Conservation (phyloP, 2,888 invertebrate genomes). For the Ganaspis brasiliensis region DNA sequence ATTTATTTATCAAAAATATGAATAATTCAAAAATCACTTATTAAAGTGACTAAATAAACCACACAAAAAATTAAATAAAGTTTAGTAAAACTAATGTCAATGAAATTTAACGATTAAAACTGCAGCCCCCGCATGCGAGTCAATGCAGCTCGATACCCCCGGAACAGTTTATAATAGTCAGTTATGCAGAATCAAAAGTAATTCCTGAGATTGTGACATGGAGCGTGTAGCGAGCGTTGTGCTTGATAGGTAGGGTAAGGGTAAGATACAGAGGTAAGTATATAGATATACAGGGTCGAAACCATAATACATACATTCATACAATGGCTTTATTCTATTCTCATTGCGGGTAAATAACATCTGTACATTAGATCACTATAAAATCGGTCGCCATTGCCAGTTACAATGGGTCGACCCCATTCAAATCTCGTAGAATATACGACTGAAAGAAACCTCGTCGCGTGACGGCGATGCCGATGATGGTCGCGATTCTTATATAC, state of each 20-base stretch:
- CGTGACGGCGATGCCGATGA: slow-evolving; percentile 66
- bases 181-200: slow-evolving; percentile 62
- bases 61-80: no score
- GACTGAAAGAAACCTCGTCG: slow-evolving; percentile 74
- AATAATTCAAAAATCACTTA: no score
- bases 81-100: not conserved
- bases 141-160: slow-evolving; percentile 9
- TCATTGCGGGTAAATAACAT: slow-evolving; percentile 79
- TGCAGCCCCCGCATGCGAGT: slow-evolving; percentile 11
- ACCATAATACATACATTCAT: slow-evolving; percentile 68
- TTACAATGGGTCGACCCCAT: slow-evolving; percentile 75
- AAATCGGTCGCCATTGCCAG: slow-evolving; percentile 76
- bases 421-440: slow-evolving; percentile 74
- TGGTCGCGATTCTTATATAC: slow-evolving; percentile 66
- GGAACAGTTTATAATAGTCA: slow-evolving; percentile 57
- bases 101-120: not conserved
- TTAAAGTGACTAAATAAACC: no score
- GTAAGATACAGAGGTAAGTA: slow-evolving; percentile 64
- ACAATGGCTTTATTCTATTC: slow-evolving; percentile 76
- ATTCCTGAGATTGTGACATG: slow-evolving; percentile 61
- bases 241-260: slow-evolving; percentile 54
- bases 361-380: slow-evolving; percentile 79
- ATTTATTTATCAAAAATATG: no score
- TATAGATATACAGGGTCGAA: slow-evolving; percentile 73
- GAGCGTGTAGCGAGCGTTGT: slow-evolving; percentile 53